phyloP scores from a whole-genome alignment of 2,113 vertebrate genomes.

The Cathartes aura region DNA sequence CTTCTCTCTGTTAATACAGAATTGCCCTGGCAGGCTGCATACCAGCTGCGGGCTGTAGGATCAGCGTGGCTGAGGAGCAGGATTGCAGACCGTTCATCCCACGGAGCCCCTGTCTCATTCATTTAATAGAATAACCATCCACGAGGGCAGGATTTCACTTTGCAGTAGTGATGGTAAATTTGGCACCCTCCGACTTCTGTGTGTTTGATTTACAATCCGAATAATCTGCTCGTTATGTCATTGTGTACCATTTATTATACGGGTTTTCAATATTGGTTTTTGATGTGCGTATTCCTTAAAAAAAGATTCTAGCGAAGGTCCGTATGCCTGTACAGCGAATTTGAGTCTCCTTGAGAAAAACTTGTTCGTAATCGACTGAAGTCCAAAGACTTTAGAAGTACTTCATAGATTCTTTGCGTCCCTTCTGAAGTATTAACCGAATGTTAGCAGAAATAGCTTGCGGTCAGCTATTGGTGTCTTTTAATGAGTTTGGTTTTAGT shows the following conservation, averaged over 20 bases:
- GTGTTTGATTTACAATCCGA: background rate
- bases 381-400: background rate
- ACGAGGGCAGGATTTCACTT: background rate
- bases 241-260: background rate
- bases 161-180: background rate
- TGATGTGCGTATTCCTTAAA: background rate
- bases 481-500: background rate
- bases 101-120: rapidly evolving
- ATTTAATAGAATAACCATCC: background rate
- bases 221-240: background rate
- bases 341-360: background rate
- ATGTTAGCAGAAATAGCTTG: background rate
- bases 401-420: background rate
- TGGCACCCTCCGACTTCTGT: rapidly evolving
- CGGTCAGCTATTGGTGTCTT: background rate
- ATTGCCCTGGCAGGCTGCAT: background rate
- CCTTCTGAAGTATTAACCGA: background rate
- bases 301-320: background rate
- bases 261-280: background rate
- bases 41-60: background rate
- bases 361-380: background rate
- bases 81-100: rapidly evolving
- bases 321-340: rapidly evolving
- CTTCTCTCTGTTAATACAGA: background rate
- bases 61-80: background rate